Evolutionary conservation across 2,113 vertebrate species (phyloP), one percentile per base, ranked within the genome.

Genomic region (Microcebus jonahi): DNA sequence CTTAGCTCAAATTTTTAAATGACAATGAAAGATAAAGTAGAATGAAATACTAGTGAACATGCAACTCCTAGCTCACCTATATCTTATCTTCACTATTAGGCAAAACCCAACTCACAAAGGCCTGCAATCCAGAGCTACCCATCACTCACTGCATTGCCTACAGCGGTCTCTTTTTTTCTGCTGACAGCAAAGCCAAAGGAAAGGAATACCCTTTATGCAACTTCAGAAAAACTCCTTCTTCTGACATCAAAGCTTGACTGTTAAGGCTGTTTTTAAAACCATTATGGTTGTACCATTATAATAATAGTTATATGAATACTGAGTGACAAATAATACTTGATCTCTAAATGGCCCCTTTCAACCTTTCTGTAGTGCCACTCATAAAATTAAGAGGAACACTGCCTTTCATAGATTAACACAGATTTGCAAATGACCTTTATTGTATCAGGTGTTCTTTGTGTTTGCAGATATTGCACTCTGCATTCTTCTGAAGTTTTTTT

Each of bases 271-370:
- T 93, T 85, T 91, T 20, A 80, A 93, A 77, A 77, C 42, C 61
- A 92, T 97, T 90, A 27, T 89, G 94, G 57, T 96, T 91, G 53
- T 73, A 20, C 67, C 94, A 61, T 97, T 97, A 95, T 45, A 36
- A 82, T 65, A 92, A 76, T 95, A 71, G 76, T 96, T 88, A 71
- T 59, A 23, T 13, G 68, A 88, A 96, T 80, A 67, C 68, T 94
- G 95, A 97, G 86, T 97, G 89, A 86, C 86, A 97, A 96, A 76
- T 82, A 90, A 82, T 71, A 85, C 17, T 76, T 86, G 90, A 73
- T 96, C 80, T 94, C 77, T 53, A 76, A 73, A 88, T 77, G 45
- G 15, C n/a, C 73, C 77, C 94, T 97, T 87, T 91, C 76, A 93
- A 97, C 39, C 65, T n/a, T 77, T 70, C 93, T 14, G 14, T 81